Evolutionary conservation across 1,140 invertebrate species (phyloP), one percentile per base, ranked within the genome.

Genomic region (Leptinotarsa texana): DNA sequence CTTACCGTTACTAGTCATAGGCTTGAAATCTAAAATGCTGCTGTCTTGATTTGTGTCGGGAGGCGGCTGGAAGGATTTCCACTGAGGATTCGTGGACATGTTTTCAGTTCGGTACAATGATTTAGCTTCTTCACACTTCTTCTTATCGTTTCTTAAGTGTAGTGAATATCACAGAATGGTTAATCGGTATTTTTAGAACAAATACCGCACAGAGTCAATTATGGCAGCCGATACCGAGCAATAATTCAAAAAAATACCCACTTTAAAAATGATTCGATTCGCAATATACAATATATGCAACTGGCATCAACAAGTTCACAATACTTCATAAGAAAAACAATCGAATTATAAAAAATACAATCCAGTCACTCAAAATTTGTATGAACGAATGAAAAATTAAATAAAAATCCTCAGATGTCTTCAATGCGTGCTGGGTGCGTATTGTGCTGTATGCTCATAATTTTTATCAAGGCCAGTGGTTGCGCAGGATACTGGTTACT

Each of bases 51-150:
- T 87, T 83, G 89, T 87, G 75, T 84, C 83, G 90, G 93, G 92
- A 90, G 93, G 92, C 92, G 94, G 92, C 91, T 95, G 93, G 92
- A 95, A 94, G 85, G 90, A 90, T 89, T 94, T 95, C 94, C 94
- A 95, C 93, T 95, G 93, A 93, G 93, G 93, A 93, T 93, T 92
- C 87, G 89, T 93, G 85, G 92, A 93, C 93, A 94, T 93, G 83
- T 68, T 82, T 76, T 57, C 72, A 72, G 73, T 82, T 80, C 74
- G 74, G 69, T 80, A 65, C 73, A 69, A 77, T 77, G 69, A 74
- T 68, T 72, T 67, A 74, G 24, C 66, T 75, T 78, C 71, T 79
- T 76, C 76, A 78, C 75, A 77, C 77, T 80, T 81, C 76, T 79
- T 66, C 15, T 66, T 80, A 79, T 84, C 77, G 78, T 81, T 83